These are phyloP conservation scores for Kudoa iwatai DNA, from an alignment of 30 jellyfish, hydroid and myxozoan species.

Conservation along the genomic window DNA sequence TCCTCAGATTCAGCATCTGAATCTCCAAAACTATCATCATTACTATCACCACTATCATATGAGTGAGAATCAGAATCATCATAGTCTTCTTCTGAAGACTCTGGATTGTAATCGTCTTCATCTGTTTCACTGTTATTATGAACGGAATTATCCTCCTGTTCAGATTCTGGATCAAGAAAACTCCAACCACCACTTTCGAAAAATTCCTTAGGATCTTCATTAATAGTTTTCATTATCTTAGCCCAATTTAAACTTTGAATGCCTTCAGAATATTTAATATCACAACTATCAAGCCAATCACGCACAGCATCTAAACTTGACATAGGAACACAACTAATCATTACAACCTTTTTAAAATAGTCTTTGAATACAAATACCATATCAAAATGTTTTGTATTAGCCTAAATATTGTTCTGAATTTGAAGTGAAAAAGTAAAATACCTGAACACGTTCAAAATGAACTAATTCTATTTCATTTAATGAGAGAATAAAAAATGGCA, in stretches of 20 bases:
- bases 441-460: conserved; percentile 94
- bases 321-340: conserved; percentile 73
- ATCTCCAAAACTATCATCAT: conserved; percentile 27
- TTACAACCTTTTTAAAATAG: conserved; percentile 34
- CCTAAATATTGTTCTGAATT: too few relatives aligned
- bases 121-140: conserved; percentile 35
- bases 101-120: conserved; percentile 57
- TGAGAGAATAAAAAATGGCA: conserved; percentile 48
- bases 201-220: conserved; percentile 82
- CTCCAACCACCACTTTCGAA: conserved; percentile 99
- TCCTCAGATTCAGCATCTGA: conserved; percentile 23
- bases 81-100: conserved; percentile 9
- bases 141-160: conserved; percentile 8
- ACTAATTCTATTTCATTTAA: conserved; percentile 65
- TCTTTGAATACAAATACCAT: conserved; percentile 61
- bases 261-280: conserved; percentile 86
- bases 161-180: conserved; percentile 76
- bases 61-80: conserved; percentile 19
- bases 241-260: conserved; percentile 90
- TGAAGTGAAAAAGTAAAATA: too few relatives aligned
- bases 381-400: conserved; percentile 69
- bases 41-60: too few relatives aligned
- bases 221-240: conserved; percentile 81
- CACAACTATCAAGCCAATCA: conserved; percentile 89
- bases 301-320: conserved; percentile 49